A percentile compares a stretch with the other conserved stretches of the same genome.
Evolutionary conservation across 1,140 invertebrate species (phyloP).

Genomic region (Tyrophagus putrescentiae): DNA sequence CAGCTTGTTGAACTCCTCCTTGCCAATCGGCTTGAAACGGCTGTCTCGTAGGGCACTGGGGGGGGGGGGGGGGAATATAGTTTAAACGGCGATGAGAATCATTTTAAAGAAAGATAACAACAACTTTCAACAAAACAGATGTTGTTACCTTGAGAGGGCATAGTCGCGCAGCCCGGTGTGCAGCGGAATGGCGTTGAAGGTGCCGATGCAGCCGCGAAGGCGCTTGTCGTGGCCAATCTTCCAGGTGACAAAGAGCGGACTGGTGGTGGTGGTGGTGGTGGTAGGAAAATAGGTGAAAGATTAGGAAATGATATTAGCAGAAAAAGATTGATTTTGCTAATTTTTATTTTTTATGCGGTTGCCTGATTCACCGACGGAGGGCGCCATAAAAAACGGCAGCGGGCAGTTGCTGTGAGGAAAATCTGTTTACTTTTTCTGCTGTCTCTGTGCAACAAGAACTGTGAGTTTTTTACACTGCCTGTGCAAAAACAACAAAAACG

Average conservation of each 20-base stretch:
- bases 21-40: constrained; percentile 83
- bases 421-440: too few species aligned
- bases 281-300: too few species aligned
- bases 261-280: constrained; percentile 31
- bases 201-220: constrained; percentile 83
- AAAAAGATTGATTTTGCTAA: too few species aligned
- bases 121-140: too few species aligned
- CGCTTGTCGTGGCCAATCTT: constrained; percentile 82
- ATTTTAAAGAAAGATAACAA: not conserved
- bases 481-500: too few species aligned
- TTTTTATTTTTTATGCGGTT: too few species aligned
- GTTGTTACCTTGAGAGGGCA: constrained; percentile 77
- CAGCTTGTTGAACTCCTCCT: constrained; percentile 78
- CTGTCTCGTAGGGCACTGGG: constrained; percentile 89
- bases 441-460: too few species aligned
- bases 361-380: too few species aligned
- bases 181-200: constrained; percentile 84
- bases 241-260: constrained; percentile 97
- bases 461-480: too few species aligned
- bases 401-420: too few species aligned
- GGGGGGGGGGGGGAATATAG: constrained; percentile 16
- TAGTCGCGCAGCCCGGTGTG: constrained; percentile 86
- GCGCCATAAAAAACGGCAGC: too few species aligned
- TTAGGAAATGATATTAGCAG: too few species aligned
- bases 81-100: not conserved